Percentiles rank a stretch among this genome's conserved stretches.
Evolutionary conservation across 2,888 invertebrate genomes (phyloP).

Genomic region (Chrysolina haemoptera): DNA sequence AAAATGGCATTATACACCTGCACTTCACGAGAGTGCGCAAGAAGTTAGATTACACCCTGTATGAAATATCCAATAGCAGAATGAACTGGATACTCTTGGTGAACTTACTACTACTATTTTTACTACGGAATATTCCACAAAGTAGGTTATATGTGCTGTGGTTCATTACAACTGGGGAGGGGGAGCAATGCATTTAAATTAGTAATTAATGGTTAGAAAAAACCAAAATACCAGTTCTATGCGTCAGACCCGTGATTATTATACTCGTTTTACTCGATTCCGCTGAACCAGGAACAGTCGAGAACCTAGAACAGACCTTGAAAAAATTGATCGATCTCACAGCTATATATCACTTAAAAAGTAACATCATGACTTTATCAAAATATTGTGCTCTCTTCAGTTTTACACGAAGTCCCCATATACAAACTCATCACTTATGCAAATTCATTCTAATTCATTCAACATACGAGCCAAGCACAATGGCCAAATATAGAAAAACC

Average conservation of each 20-base stretch:
- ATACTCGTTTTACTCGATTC: slow-evolving; percentile 7
- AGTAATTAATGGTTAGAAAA: slow-evolving; percentile 1
- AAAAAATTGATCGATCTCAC: slow-evolving; percentile 13
- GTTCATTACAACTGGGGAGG: not conserved
- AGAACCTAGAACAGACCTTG: slow-evolving; percentile 21
- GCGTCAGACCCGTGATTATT: slow-evolving; percentile 14
- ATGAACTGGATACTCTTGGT: not conserved
- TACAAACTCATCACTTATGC: slow-evolving; percentile 7
- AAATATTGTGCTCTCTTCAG: not conserved
- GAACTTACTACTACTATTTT: not conserved
- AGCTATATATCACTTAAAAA: not conserved
- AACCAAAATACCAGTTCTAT: slow-evolving; percentile 16
- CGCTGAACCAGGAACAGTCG: slow-evolving; percentile 2
- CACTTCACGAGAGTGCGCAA: no score
- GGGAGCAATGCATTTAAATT: slow-evolving; percentile 6
- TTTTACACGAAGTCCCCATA: not conserved
- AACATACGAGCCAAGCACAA: slow-evolving; percentile 21
- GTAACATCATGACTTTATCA: not conserved
- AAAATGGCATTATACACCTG: no score
- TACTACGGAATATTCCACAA: not conserved
- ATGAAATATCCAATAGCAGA: no score
- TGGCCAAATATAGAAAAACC: slow-evolving; percentile 37
- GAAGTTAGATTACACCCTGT: no score
- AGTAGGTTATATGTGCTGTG: not conserved
- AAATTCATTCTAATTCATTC: slow-evolving; percentile 28